phyloP scores from a whole-genome alignment of 2,113 vertebrate genomes.

The Axis porcinus region DNA sequence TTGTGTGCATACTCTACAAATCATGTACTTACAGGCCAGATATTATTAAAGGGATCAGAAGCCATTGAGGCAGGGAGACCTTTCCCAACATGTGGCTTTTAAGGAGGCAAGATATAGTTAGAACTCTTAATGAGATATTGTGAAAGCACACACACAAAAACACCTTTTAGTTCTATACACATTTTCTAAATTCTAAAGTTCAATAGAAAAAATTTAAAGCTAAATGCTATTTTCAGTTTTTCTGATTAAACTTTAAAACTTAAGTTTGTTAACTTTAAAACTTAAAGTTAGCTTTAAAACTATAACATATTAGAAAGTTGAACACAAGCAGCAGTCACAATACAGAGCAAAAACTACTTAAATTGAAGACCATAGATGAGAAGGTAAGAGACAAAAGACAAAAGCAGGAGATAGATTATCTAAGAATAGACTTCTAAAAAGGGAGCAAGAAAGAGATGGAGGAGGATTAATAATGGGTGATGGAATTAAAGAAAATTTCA shows the following conservation, averaged over 20 bases:
- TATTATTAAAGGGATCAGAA: neutral
- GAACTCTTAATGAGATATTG: neutral
- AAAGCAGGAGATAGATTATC: neutral
- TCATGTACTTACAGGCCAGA: neutral
- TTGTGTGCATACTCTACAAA: neutral
- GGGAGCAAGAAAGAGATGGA: neutral
- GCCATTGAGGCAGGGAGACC: neutral
- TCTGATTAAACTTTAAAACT: too few species aligned
- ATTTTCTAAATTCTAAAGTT: conserved; percentile 21
- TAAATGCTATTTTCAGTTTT: neutral
- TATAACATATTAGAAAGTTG: neutral
- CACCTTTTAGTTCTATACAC: neutral
- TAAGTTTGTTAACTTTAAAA: too few species aligned
- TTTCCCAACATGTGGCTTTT: neutral
- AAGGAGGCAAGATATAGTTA: neutral
- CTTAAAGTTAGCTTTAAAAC: neutral
- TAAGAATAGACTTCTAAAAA: neutral
- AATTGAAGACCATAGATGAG: neutral
- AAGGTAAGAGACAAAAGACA: conserved; percentile 5
- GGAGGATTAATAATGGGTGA: neutral
- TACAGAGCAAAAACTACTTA: neutral
- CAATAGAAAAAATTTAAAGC: neutral
- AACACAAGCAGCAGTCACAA: neutral
- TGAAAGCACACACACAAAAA: neutral
- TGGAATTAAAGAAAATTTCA: neutral